A percentile compares a stretch with the other conserved stretches of the same genome.
phyloP scores from a whole-genome alignment of 2,888 invertebrate species.

The Thumatha senex region DNA sequence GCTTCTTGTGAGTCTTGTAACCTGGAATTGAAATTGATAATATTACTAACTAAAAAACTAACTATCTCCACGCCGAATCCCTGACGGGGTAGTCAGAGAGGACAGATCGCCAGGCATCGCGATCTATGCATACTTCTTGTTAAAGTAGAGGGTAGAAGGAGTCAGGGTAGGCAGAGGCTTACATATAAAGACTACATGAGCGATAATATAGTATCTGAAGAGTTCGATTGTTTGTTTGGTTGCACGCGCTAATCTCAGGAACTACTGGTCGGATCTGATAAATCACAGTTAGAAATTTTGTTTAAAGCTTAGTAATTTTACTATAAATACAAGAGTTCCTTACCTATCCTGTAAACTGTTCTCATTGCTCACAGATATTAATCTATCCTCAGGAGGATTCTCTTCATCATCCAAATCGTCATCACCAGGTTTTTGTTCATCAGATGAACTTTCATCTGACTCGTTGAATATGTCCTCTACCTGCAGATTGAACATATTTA shows the following conservation, averaged over 20 bases:
- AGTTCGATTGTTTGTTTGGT: no score
- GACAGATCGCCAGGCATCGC: no score
- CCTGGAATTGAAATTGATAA: slow-evolving; percentile 39
- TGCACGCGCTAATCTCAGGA: no score
- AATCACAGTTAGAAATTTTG: neutral
- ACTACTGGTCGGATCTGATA: no score
- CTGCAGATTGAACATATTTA: slow-evolving; percentile 34
- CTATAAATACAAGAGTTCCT: neutral
- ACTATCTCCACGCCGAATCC: no score
- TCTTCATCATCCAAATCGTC: slow-evolving; percentile 75
- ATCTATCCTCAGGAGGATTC: slow-evolving; percentile 67
- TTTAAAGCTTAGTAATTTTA: neutral
- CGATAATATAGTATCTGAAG: no score
- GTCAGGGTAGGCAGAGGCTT: no score
- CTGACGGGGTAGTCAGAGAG: no score
- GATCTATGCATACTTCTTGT: no score
- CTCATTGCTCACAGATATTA: slow-evolving; percentile 62
- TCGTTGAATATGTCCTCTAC: slow-evolving; percentile 89
- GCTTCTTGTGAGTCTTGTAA: slow-evolving; percentile 55
- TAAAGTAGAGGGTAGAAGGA: no score
- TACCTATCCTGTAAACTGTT: slow-evolving; percentile 50
- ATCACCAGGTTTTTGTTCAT: slow-evolving; percentile 60
- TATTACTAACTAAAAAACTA: no score
- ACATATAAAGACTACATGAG: no score
- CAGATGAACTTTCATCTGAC: slow-evolving; percentile 81